Evolutionary conservation across 2,113 vertebrate species (phyloP), one percentile per base, ranked within the genome.

Genomic region (Cygnus atratus): DNA sequence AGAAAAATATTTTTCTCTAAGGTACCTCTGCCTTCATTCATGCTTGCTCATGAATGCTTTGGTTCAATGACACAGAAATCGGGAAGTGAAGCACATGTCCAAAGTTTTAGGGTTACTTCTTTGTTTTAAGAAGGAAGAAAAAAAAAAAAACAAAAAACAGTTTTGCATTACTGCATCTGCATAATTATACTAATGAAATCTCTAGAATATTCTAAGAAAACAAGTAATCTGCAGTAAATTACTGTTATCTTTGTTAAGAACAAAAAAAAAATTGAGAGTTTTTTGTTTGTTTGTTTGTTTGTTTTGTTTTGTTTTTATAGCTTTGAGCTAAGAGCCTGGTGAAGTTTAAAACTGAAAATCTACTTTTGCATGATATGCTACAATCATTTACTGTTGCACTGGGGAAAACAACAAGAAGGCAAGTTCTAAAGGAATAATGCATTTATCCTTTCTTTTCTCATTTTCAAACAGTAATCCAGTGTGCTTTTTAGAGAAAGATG

Each of bases 401-500:
- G n/a, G 61, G 41, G 71, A 85, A 88, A 75, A 74, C 2, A 90
- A 33, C 16, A 61, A 46, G 77, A 57, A 81, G 70, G 43, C 1
- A 25, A 73, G 15, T 94, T 96, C 83, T 89, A 77, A 94, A 44
- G 22, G 39, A 92, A 95, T 72, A 90, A 81, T 73, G 25, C 29
- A 83, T 84, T 79, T 59, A 72, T 55, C 13, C 24, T 91, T 92
- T 48, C 35, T 88, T 94, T 84, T 92, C 70, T 82, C 35, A 66
- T 84, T 87, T 92, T 95, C 0, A 1, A 92, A 44, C 31, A 75
- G 48, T 72, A 72, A 85, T 88, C 48, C 87, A 95, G 12, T 74
- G 46, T 93, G 76, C 18, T 74, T 94, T 96, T 86, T 70, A 86
- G 67, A 94, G 39, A 89, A 97, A 88, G 55, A 88, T 81, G 76